Evolutionary conservation across 2,797 vertebrate species (phyloP).

Genomic region (Carduelis carduelis): DNA sequence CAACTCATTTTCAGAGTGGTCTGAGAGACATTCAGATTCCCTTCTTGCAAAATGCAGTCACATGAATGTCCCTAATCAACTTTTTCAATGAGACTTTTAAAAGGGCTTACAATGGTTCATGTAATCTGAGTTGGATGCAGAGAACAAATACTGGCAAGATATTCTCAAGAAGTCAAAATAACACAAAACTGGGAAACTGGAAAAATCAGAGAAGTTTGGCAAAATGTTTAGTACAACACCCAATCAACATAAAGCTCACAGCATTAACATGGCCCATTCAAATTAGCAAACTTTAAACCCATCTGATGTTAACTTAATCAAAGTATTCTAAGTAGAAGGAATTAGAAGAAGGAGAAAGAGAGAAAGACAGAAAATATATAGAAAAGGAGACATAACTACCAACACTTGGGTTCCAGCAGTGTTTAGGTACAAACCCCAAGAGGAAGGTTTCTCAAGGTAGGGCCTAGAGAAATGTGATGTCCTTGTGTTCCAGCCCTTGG

Average conservation of each 20-base stretch:
- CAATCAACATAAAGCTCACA: background rate
- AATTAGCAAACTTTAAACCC: background rate
- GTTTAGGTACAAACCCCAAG: background rate
- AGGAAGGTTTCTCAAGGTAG: background rate
- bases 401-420: rapidly evolving
- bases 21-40: background rate
- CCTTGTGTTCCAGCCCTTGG: background rate
- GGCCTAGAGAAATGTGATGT: rapidly evolving
- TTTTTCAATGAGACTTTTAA: rapidly evolving
- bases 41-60: background rate
- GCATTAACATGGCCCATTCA: background rate
- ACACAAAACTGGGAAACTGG: background rate
- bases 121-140: background rate
- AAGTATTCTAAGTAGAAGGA: background rate
- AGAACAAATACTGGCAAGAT: background rate
- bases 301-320: background rate
- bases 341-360: background rate
- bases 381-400: background rate
- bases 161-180: background rate
- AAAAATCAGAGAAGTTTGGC: background rate
- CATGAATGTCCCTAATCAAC: background rate
- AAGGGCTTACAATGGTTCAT: background rate
- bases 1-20: background rate
- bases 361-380: background rate
- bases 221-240: background rate